These are phyloP conservation scores for Paratilapia polleni DNA, from an alignment of 2,113 vertebrate species.

Conservation along the genomic window DNA sequence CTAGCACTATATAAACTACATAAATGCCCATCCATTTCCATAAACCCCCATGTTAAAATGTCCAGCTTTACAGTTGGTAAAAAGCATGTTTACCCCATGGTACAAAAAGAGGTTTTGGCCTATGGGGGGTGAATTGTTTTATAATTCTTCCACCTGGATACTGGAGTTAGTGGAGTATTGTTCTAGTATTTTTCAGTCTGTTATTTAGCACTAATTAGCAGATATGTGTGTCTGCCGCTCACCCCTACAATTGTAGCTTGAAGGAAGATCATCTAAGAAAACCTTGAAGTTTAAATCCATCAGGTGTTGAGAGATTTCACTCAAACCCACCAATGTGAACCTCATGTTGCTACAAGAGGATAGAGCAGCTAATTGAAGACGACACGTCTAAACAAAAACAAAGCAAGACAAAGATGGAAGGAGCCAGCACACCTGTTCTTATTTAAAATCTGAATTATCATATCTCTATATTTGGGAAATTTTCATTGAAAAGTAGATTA, in stretches of 20 bases:
- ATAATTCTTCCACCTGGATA: not conserved
- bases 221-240: too few relatives aligned
- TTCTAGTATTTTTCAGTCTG: not conserved
- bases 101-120: fast-evolving
- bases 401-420: not conserved
- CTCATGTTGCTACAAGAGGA: not conserved
- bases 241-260: too few relatives aligned
- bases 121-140: not conserved
- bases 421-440: fast-evolving
- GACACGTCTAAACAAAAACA: too few relatives aligned
- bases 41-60: too few relatives aligned
- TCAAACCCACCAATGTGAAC: not conserved
- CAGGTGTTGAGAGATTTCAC: fast-evolving
- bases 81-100: not conserved
- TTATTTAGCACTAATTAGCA: not conserved
- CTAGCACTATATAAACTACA: too few relatives aligned
- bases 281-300: too few relatives aligned
- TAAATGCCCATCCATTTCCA: too few relatives aligned
- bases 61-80: too few relatives aligned
- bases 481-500: not conserved
- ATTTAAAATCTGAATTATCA: not conserved
- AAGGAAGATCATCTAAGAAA: too few relatives aligned
- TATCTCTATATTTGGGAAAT: not conserved
- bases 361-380: too few relatives aligned
- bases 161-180: not conserved